A percentile compares a stretch with the other conserved stretches of the same genome.
Conservation (phyloP, 2,113 vertebrate species). For the Syngnathus typhle region DNA sequence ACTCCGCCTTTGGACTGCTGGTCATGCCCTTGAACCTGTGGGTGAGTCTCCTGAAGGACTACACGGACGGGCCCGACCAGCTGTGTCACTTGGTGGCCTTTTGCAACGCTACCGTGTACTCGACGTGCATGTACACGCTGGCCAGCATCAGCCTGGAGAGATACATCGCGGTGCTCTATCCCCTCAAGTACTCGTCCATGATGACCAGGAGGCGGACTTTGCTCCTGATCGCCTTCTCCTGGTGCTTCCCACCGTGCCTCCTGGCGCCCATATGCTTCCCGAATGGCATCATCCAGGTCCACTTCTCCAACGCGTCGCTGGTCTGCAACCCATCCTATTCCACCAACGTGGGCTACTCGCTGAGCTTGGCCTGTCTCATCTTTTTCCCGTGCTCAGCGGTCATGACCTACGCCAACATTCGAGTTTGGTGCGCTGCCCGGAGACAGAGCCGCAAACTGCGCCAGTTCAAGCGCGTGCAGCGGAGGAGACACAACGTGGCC, state of each 20-base stretch:
- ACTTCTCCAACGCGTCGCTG: slow-evolving; percentile 76
- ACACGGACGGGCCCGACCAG: slow-evolving; percentile 59
- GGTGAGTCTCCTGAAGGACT: slow-evolving; percentile 70
- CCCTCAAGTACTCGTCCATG: slow-evolving; percentile 68
- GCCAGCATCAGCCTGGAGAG: slow-evolving; percentile 76
- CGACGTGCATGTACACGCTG: slow-evolving; percentile 77
- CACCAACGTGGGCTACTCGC: slow-evolving; percentile 71
- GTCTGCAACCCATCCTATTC: slow-evolving; percentile 79
- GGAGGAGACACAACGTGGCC: slow-evolving; percentile 65
- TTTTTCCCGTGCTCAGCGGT: slow-evolving; percentile 77
- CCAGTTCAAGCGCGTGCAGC: slow-evolving; percentile 35
- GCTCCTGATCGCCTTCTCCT: slow-evolving; percentile 70
- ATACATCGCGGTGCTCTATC: slow-evolving; percentile 77
- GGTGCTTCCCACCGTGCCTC: slow-evolving; percentile 73
- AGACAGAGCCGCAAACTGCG: slow-evolving; percentile 66
- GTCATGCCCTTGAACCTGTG: slow-evolving; percentile 79
- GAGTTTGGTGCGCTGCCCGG: slow-evolving; percentile 75
- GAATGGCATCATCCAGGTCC: slow-evolving; percentile 69
- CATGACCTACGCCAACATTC: slow-evolving; percentile 75
- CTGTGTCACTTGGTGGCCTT: slow-evolving; percentile 78
- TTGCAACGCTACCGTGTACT: slow-evolving; percentile 72
- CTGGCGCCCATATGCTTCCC: slow-evolving; percentile 73
- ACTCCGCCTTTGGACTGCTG: slow-evolving; percentile 75
- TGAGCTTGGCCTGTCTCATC: slow-evolving; percentile 68
- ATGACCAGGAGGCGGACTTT: slow-evolving; percentile 69